phyloP scores from a whole-genome alignment of 2,888 invertebrate species.

The Pantelozetes paolii region DNA sequence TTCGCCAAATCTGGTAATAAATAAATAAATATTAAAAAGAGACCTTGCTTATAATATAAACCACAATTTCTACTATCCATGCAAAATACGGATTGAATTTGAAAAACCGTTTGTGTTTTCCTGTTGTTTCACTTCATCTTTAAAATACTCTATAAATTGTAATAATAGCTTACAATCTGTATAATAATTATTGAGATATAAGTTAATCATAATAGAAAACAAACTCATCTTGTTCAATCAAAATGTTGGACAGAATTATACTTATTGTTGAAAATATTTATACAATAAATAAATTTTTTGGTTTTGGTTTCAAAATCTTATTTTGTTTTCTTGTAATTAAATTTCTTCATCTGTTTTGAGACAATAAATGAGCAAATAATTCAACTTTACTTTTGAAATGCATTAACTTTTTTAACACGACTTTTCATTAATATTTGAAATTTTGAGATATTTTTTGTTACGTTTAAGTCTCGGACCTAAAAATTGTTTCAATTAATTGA shows the following conservation, averaged over 20 bases:
- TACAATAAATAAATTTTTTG: conserved; percentile 10
- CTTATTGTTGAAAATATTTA: not conserved
- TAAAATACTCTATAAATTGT: not conserved
- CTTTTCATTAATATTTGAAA: too few species aligned
- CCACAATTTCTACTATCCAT: conserved; percentile 4
- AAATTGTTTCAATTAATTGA: not conserved
- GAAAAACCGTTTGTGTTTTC: too few species aligned
- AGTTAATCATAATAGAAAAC: not conserved
- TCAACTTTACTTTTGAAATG: conserved; percentile 5
- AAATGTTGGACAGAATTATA: conserved; percentile 10
- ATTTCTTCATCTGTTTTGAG: too few species aligned
- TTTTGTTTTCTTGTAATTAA: too few species aligned
- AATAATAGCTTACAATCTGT: not conserved
- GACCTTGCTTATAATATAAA: not conserved
- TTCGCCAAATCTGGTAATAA: too few species aligned
- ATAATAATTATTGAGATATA: not conserved
- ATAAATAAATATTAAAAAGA: conserved; percentile 16
- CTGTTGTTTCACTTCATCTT: too few species aligned
- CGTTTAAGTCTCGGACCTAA: not conserved
- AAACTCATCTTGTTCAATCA: not conserved
- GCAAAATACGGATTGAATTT: not conserved
- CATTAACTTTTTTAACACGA: not conserved
- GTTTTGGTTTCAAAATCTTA: not conserved
- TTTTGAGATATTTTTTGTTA: not conserved
- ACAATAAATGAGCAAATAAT: conserved; percentile 15